Base-by-base conservation (phyloP, 2,888 invertebrate genomes). In the Dolichomitus sp. region DNA sequence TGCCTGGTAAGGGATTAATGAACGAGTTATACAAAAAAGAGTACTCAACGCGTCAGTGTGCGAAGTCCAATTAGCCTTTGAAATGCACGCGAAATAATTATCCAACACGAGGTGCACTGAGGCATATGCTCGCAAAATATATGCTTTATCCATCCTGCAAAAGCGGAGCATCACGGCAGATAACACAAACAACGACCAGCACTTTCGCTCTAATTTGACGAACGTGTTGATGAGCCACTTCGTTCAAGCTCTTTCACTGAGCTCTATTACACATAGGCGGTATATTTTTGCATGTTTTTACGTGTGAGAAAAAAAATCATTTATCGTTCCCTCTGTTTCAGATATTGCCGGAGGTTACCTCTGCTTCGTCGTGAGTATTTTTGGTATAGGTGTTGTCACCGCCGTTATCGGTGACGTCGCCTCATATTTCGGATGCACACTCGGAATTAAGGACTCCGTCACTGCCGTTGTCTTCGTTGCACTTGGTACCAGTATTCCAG, bases 391-490 rank as follows among this genome's bases (percentile, higher is more conserved):
- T 11, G 89, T 99, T 33, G 97, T 99, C 88, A 99, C 99, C 6
- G 99, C 99, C 1, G 94, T 99, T 87, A 99, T 99, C 90, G 99
- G 99, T 23, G 99, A 99, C 94, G 96, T 99, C 61, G 99, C 99
- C 4, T 97, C 99, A 0, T 98, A 98, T 94, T 99, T 99, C 93
- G 99, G 99, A 86, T 99, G 99, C 94, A 99, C 99, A 33, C 96
- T 99, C 75, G 99, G 99, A 87, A 97, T 99, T 91, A 97, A 98
- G 94, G 99, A 99, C 94, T 97, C 98, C 6, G 98, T 99, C 86
- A 99, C 99, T 65, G 99, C 99, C 88, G 98, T 99, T 90, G 97
- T 98, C 54, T 98, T 99, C 93, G 99, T 99, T 23, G 99, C 99
- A 12, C 95, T 99, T 85, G 99, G 99, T 88, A 99, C 99, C 84